phyloP scores from a whole-genome alignment of 2,888 invertebrate genomes.

The Melinaea menophilus region DNA sequence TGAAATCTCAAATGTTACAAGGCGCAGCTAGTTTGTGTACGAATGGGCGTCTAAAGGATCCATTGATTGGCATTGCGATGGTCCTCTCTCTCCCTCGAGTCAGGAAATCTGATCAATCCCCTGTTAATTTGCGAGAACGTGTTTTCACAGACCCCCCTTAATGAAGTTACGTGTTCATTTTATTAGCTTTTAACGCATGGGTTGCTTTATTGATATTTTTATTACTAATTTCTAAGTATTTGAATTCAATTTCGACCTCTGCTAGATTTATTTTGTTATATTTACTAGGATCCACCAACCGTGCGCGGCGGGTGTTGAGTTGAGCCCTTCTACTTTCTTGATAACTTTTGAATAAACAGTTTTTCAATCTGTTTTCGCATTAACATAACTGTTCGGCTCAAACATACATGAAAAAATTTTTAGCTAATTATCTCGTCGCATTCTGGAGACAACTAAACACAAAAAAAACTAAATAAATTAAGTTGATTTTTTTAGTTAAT shows the following conservation, averaged over 20 bases:
- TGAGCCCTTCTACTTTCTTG: too few species aligned
- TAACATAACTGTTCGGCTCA: too few species aligned
- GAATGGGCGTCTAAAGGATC: constrained; percentile 32
- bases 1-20: constrained; percentile 9
- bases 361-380: too few species aligned
- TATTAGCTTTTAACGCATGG: constrained; percentile 46
- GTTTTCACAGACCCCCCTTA: constrained; percentile 49
- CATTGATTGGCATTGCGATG: constrained; percentile 73
- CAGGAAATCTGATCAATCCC: constrained; percentile 72
- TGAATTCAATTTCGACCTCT: not conserved
- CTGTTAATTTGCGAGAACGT: constrained; percentile 67
- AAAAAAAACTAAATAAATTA: not conserved
- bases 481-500: too few species aligned
- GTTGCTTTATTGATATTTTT: constrained; percentile 10
- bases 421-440: too few species aligned
- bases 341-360: too few species aligned
- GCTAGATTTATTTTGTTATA: too few species aligned
- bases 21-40: constrained; percentile 12
- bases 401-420: too few species aligned
- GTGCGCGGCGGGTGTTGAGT: too few species aligned
- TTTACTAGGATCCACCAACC: too few species aligned
- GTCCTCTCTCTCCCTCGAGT: constrained; percentile 60
- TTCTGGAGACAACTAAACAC: not conserved
- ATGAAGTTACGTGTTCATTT: constrained; percentile 54
- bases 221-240: not conserved